Base-by-base conservation (phyloP, 2,113 vertebrate species). In the Empidonax alnorum region DNA sequence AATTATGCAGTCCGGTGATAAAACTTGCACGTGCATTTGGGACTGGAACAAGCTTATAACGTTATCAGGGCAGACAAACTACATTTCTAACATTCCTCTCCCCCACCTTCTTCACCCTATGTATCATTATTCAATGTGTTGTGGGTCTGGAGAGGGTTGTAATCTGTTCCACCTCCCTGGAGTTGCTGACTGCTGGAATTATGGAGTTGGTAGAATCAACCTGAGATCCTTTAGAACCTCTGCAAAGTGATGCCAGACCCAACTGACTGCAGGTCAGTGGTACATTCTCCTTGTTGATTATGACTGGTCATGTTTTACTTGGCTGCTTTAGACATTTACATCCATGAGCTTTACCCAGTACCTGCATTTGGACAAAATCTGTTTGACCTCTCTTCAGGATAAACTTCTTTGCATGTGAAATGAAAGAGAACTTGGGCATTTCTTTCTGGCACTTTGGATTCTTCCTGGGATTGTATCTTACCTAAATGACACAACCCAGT, bases 401-500 rank as follows among this genome's bases (percentile, higher is more conserved):
- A 59, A 94, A 94, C 53, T 84, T 94, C 46, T 72, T 85, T 88
- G 65, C 24, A 25, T 73, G 28, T 66, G 89, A 95, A 95, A 90
- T 93, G 71, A 94, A 94, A 72, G 73, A 81, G 67, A 95, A 78
- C n/a, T 95, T 67, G 81, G 72, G 44, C 42, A 47, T 96, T 94
- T 96, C 25, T 81, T 94, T 84, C 73, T 44, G 69, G 62, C 14
- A 16, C 41, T 91, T 88, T 69, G 71, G 50, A 72, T 95, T 96
- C 96, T 96, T 96, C 83, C 84, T 75, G 69, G 82, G n/a, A 22
- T 62, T 89, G 8, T 79, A 41, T 94, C 91, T 96, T 93, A 85
- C 62, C 44, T 89, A 90, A 96, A 75, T 91, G 94, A 68, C 31
- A 31, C 47, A 75, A 81, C 52, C 30, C 55, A 39, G 8, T 46